Base-by-base conservation (phyloP, 2,888 invertebrate species). In the Amphipoea lucens region DNA sequence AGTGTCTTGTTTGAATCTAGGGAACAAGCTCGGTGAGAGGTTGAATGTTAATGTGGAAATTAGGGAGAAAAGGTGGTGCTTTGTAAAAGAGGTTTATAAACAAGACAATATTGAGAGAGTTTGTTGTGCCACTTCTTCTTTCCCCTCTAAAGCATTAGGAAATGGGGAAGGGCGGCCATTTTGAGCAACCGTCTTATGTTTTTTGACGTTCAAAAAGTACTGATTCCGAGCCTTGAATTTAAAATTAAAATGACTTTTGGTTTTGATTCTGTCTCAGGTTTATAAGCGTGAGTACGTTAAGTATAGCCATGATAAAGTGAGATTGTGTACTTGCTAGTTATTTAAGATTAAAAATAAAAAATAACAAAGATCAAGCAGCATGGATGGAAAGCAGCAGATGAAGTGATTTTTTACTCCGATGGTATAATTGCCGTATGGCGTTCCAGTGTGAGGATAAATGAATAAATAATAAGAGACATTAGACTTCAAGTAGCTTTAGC, bases 11-110 rank as follows among this genome's bases (percentile, higher is more conserved):
- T 85, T 60, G 62, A 74, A 73, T 68, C 72, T 60, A 5, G 36
- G 11, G 77, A 76, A 83, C 74, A 77, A 77, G 66, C 12, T n/a
- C 14, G 45, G 45, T 42, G 67, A 62, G 68, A 71, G 69, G 73
- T 69, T 75, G 80, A 80, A 86, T 80, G 71, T 40, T 77, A 86
- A 86, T 83, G 83, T 60, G n/a, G 5, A 17, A 86, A 83, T 80
- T 85, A 83, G 5, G 71, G 14, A 68, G n/a, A 51, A 51, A 69
- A 62, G 57, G 48, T 40, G 60, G 45, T 20, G 42, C 23, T 67
- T 77, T 40, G 23, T 57, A 17, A 11, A 62, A 4, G 29, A n/a
- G 78, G 4, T n/a, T n/a, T 60, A 60, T 78, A 63, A 40, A 57
- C 23, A 60, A 48, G 11, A 45, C 2, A 29, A 17, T 14, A 42